phyloP scores from a whole-genome alignment of 2,113 vertebrate species.

The Crocuta crocuta region DNA sequence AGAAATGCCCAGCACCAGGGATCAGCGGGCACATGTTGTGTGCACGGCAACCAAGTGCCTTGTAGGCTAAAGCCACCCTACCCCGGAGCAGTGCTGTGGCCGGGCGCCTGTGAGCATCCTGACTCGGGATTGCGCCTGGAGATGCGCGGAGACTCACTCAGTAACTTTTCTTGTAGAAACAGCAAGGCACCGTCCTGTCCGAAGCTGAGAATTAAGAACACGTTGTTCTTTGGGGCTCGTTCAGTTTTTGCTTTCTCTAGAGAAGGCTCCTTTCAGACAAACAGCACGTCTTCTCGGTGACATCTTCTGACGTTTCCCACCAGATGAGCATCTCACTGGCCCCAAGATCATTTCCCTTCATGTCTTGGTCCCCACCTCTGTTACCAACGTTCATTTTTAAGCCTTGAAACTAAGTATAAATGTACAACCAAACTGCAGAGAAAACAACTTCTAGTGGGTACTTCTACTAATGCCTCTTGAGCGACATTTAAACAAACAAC shows the following conservation, averaged over 20 bases:
- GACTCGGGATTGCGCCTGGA: too few relatives aligned
- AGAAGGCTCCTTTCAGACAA: too few relatives aligned
- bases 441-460: background rate
- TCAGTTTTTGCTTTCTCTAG: background rate
- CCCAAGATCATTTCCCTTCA: background rate
- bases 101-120: accelerated
- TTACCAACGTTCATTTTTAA: background rate
- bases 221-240: accelerated
- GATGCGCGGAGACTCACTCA: background rate
- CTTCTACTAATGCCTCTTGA: background rate
- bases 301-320: accelerated
- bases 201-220: background rate
- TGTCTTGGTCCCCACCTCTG: background rate
- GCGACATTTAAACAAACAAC: background rate
- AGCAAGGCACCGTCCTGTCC: accelerated
- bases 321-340: background rate
- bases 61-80: background rate
- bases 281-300: accelerated
- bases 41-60: accelerated
- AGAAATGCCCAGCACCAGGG: accelerated
- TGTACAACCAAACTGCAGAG: background rate
- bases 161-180: too few relatives aligned
- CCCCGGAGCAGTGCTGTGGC: accelerated
- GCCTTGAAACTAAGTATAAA: background rate
- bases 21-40: accelerated